Evolutionary conservation across 2,888 invertebrate genomes (phyloP).

Genomic region (Volucella inflata): DNA sequence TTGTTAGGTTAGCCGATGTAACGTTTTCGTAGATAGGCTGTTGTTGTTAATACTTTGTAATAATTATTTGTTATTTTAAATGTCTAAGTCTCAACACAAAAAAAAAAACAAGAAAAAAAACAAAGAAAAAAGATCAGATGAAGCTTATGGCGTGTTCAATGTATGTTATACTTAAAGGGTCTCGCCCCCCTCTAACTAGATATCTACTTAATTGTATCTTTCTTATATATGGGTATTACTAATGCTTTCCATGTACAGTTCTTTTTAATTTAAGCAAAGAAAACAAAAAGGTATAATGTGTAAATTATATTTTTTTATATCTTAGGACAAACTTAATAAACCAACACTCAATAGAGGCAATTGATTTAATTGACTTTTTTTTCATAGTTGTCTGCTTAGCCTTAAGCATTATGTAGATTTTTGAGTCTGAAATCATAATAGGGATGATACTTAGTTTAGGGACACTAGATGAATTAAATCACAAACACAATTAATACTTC

Average conservation of each 20-base stretch:
- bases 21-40: slow-evolving; percentile 63
- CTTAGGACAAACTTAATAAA: slow-evolving; percentile 31
- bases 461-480: too few species aligned
- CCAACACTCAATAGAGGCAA: slow-evolving; percentile 14
- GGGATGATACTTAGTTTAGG: too few species aligned
- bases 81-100: slow-evolving; percentile 47
- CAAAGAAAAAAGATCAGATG: not conserved
- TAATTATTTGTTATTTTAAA: slow-evolving; percentile 11
- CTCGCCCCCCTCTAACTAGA: slow-evolving; percentile 27
- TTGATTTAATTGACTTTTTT: slow-evolving; percentile 1
- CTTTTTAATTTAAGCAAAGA: slow-evolving; percentile 27
- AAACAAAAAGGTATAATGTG: slow-evolving; percentile 22
- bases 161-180: slow-evolving; percentile 58
- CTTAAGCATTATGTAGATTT: too few species aligned
- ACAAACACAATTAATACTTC: too few species aligned
- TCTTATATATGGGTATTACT: slow-evolving; percentile 7
- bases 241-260: slow-evolving; percentile 64
- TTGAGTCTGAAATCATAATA: too few species aligned
- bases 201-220: slow-evolving; percentile 48
- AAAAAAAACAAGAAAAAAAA: not conserved
- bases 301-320: slow-evolving; percentile 59
- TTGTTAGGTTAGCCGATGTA: slow-evolving; percentile 35
- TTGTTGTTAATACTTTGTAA: slow-evolving; percentile 55
- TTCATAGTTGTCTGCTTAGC: not conserved
- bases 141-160: slow-evolving; percentile 40